Percentiles rank a stretch among this genome's conserved stretches.
Conservation (phyloP, 2,888 invertebrate genomes). For the Philopedon plagiatum region DNA sequence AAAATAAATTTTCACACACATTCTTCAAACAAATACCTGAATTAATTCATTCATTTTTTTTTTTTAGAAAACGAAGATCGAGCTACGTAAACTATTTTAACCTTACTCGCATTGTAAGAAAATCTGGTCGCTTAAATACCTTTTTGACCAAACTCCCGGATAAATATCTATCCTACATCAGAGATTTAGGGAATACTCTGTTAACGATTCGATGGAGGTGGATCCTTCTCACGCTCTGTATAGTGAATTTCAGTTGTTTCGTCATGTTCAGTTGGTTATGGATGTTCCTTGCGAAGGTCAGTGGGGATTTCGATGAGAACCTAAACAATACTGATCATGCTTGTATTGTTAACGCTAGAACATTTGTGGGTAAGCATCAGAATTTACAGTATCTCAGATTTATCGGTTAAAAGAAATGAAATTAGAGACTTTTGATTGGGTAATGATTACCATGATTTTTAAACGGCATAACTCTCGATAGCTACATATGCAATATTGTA, state of each 20-base stretch:
- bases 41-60: too few species aligned
- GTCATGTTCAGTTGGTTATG: slow-evolving; percentile 58
- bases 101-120: slow-evolving; percentile 56
- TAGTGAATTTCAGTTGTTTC: slow-evolving; percentile 60
- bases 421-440: background rate
- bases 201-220: slow-evolving; percentile 84
- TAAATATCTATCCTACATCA: slow-evolving; percentile 63
- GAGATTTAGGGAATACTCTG: slow-evolving; percentile 75
- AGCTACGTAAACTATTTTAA: slow-evolving; percentile 51
- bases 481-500: too few species aligned
- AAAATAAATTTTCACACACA: too few species aligned
- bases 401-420: background rate
- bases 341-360: slow-evolving; percentile 60
- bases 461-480: too few species aligned
- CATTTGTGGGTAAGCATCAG: slow-evolving; percentile 55
- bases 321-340: slow-evolving; percentile 43
- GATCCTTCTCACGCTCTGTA: slow-evolving; percentile 70
- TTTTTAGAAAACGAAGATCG: slow-evolving; percentile 52
- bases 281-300: slow-evolving; percentile 57
- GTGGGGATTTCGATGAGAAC: slow-evolving; percentile 57
- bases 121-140: slow-evolving; percentile 59
- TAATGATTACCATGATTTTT: background rate
- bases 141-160: slow-evolving; percentile 57
- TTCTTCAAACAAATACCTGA: too few species aligned
- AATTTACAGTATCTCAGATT: too few species aligned